Conservation (phyloP, 2,797 vertebrate genomes). For the Paedocypris micromegethes region DNA sequence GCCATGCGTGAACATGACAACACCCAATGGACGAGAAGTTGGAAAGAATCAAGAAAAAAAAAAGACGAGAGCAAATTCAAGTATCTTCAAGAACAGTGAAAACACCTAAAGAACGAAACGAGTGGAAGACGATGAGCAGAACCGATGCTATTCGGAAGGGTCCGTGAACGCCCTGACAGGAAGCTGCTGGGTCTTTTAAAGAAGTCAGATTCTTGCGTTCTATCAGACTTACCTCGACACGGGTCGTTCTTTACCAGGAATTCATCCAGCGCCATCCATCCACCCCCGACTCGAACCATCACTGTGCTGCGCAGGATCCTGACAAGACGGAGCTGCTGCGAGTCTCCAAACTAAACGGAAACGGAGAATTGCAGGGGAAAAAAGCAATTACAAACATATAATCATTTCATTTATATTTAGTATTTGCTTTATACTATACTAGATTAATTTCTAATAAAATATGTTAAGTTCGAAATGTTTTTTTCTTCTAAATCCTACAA, state of each 20-base stretch:
- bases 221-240: conserved; percentile 84
- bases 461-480: too few species aligned
- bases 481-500: too few species aligned
- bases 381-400: too few species aligned
- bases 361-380: neutral
- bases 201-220: neutral
- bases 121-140: conserved; percentile 26
- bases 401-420: too few species aligned
- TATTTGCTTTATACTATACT: too few species aligned
- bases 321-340: conserved; percentile 96
- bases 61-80: conserved; percentile 21
- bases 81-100: conserved; percentile 16
- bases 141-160: neutral
- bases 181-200: conserved; percentile 17
- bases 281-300: conserved; percentile 96
- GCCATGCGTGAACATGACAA: conserved; percentile 40
- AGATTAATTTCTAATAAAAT: too few species aligned
- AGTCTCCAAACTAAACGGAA: conserved; percentile 86
- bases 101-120: conserved; percentile 33
- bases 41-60: conserved; percentile 43
- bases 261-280: conserved; percentile 99
- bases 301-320: conserved; percentile 95
- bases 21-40: conserved; percentile 14
- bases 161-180: neutral
- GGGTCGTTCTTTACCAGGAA: conserved; percentile 98